These are phyloP conservation scores for Spheniscus humboldti DNA, from an alignment of 2,797 vertebrate species.

Conservation along the genomic window DNA sequence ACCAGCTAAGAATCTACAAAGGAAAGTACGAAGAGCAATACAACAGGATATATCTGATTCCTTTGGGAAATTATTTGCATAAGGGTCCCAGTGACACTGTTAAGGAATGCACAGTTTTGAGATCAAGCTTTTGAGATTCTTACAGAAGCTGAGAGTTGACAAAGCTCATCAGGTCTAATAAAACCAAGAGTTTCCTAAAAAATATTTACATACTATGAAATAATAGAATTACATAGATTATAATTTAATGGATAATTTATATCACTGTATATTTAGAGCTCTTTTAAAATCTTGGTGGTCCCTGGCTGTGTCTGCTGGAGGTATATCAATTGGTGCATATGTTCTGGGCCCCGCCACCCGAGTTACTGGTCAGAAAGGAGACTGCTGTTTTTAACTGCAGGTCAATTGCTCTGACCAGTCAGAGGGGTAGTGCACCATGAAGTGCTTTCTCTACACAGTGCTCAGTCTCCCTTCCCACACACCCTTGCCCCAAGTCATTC, in stretches of 20 bases:
- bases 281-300: neutral
- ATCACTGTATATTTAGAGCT: neutral
- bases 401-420: neutral
- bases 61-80: neutral
- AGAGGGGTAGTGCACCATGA: neutral
- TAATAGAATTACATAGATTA: neutral
- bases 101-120: neutral
- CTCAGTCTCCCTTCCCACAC: neutral
- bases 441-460: neutral
- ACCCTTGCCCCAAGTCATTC: accelerated
- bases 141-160: neutral
- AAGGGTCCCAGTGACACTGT: neutral
- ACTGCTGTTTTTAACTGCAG: neutral
- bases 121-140: neutral
- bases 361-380: neutral
- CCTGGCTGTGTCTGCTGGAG: neutral
- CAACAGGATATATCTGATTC: neutral
- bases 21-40: neutral
- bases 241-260: neutral
- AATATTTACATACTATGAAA: neutral
- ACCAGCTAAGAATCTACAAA: neutral
- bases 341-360: neutral
- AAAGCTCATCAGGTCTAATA: neutral
- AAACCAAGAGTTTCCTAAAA: neutral
- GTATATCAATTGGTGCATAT: neutral